phyloP scores from a whole-genome alignment of 2,888 invertebrate species.

The Oeneis ivallda region DNA sequence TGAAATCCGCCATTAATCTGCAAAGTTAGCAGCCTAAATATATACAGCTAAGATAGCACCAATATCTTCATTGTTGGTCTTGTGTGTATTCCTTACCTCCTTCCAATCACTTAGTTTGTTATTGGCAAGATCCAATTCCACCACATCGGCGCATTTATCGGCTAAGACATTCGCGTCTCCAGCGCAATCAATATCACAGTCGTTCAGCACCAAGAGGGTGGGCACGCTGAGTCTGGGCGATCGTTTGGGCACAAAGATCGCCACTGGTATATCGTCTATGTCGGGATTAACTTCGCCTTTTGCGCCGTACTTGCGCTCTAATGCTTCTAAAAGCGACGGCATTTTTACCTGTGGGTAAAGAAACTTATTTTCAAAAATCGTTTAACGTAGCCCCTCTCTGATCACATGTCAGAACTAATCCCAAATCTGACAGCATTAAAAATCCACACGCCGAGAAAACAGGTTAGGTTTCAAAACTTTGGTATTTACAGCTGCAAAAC shows the following conservation, averaged over 20 bases:
- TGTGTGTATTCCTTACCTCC: conserved; percentile 82
- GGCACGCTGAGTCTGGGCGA: conserved; percentile 90
- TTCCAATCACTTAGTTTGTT: conserved; percentile 94
- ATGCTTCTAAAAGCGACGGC: conserved; percentile 94
- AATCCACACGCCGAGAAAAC: too few species aligned
- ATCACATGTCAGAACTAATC: too few species aligned
- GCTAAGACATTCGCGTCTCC: conserved; percentile 90
- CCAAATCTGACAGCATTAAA: too few species aligned
- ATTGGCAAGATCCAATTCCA: conserved; percentile 96
- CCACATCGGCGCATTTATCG: conserved; percentile 93
- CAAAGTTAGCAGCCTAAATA: too few species aligned
- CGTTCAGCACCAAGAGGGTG: conserved; percentile 92
- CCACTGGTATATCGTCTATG: conserved; percentile 85
- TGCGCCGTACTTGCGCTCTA: conserved; percentile 92
- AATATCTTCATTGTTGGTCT: neutral
- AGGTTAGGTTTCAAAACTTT: too few species aligned
- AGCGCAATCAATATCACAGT: conserved; percentile 94
- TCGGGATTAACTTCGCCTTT: conserved; percentile 84
- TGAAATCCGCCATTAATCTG: too few species aligned
- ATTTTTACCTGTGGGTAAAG: conserved; percentile 76
- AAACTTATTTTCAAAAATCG: neutral
- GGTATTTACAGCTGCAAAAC: too few species aligned
- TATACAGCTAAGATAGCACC: too few species aligned
- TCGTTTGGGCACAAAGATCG: conserved; percentile 92
- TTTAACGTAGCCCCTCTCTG: too few species aligned